Conservation (phyloP, 1,140 invertebrate species). For the Colletes gigas region DNA sequence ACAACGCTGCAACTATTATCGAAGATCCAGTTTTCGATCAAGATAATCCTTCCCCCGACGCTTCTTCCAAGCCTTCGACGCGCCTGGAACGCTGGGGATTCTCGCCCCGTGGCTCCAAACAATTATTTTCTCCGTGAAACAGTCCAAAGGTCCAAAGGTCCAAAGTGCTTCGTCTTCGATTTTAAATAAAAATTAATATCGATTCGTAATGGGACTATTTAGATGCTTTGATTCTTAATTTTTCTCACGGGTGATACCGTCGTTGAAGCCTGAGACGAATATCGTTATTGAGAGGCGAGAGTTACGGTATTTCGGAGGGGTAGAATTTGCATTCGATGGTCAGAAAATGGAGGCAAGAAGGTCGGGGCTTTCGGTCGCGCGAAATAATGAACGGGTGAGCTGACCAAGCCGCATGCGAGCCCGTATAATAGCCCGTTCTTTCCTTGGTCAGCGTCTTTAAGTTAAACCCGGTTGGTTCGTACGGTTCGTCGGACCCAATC, state of each 20-base stretch:
- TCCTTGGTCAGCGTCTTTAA: background rate
- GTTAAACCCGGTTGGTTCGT: background rate
- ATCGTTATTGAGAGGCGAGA: too few relatives aligned
- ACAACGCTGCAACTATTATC: background rate
- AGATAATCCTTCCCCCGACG: slow-evolving; percentile 14
- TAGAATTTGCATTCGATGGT: background rate
- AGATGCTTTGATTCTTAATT: too few relatives aligned
- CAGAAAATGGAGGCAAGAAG: background rate
- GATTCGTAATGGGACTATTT: too few relatives aligned
- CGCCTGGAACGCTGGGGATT: too few relatives aligned
- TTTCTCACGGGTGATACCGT: background rate
- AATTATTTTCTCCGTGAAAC: background rate
- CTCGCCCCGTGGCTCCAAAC: background rate
- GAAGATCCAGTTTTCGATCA: slow-evolving; percentile 37
- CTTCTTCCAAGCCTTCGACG: background rate
- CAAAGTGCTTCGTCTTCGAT: too few relatives aligned
- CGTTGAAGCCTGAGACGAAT: background rate
- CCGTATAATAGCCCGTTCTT: background rate
- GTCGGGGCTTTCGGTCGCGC: background rate
- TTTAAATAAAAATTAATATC: too few relatives aligned
- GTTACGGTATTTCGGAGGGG: background rate
- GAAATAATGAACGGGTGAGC: slow-evolving; percentile 7
- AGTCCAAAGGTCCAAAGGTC: too few relatives aligned
- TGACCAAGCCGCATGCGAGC: background rate
- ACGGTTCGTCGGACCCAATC: slow-evolving; percentile 7